Percentiles rank a stretch among this genome's conserved stretches.
Conservation (phyloP, 2,888 invertebrate species). For the Drosophila neotestacea region DNA sequence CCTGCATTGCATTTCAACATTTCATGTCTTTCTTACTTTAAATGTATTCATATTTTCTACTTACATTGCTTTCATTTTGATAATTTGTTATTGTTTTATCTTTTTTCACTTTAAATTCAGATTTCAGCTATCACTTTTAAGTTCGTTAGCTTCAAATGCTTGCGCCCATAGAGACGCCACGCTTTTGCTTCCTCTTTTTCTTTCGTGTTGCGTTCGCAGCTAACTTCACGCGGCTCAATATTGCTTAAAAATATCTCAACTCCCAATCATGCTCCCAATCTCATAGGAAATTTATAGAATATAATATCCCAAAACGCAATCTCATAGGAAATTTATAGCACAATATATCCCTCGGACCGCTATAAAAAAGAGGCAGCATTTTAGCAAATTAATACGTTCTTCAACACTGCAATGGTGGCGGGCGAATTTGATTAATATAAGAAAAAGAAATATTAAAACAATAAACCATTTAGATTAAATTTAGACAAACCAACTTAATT, state of each 20-base stretch:
- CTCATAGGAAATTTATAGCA: no score
- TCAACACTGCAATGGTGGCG: no score
- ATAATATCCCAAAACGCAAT: no score
- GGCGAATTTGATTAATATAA: no score
- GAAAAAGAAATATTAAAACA: no score
- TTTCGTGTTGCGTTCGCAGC: conserved; percentile 15
- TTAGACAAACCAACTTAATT: no score
- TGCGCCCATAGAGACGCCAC: conserved; percentile 75
- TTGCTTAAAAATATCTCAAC: conserved; percentile 5
- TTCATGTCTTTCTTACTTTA: not conserved
- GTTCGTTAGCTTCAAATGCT: conserved; percentile 68
- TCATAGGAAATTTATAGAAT: no score
- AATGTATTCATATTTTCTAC: conserved; percentile 30
- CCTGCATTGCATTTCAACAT: conserved; percentile 41
- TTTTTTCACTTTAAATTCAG: not conserved
- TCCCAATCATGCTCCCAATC: no score
- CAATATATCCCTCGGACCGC: no score
- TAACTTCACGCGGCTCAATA: conserved; percentile 31
- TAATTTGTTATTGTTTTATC: conserved; percentile 9
- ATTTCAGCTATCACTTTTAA: not conserved
- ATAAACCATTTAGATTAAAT: no score
- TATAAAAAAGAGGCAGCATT: no score
- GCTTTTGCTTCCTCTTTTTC: conserved; percentile 48
- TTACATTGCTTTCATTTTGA: conserved; percentile 69
- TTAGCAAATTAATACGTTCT: no score